A percentile compares a stretch with the other conserved stretches of the same genome.
Conservation (phyloP, 2,888 invertebrate species). For the Seladonia tumulorum region DNA sequence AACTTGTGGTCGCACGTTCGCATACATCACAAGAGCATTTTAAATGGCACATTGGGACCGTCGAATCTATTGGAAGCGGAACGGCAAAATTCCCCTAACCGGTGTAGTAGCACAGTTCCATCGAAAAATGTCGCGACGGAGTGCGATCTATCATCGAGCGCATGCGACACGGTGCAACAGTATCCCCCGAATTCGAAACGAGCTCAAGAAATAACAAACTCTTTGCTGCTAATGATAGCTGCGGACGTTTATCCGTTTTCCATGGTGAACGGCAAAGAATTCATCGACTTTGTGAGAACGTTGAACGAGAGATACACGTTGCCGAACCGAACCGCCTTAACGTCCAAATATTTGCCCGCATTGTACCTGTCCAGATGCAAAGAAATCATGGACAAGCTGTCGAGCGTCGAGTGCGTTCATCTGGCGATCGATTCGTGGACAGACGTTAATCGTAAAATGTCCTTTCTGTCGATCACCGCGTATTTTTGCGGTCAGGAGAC, state of each 20-base stretch:
- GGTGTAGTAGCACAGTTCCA: neutral
- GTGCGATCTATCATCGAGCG: neutral
- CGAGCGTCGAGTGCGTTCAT: neutral
- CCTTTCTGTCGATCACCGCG: neutral
- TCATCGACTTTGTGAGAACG: neutral
- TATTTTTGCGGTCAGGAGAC: neutral
- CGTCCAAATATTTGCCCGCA: neutral
- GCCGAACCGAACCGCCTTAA: neutral
- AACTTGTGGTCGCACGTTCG: constrained; percentile 24
- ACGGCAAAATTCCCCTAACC: neutral
- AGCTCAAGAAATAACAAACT: neutral
- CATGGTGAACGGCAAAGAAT: neutral
- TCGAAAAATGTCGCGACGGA: neutral
- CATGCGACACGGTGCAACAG: neutral
- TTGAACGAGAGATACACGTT: neutral
- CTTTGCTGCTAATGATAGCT: neutral
- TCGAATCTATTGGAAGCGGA: neutral
- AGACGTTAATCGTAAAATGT: neutral
- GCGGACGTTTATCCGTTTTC: neutral
- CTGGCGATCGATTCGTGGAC: neutral
- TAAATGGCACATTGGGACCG: neutral
- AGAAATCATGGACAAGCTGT: neutral
- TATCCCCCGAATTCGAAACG: neutral
- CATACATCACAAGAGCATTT: neutral
- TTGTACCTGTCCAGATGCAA: neutral